Conservation (phyloP, 2,888 invertebrate species). For the Brachylomia viminalis region DNA sequence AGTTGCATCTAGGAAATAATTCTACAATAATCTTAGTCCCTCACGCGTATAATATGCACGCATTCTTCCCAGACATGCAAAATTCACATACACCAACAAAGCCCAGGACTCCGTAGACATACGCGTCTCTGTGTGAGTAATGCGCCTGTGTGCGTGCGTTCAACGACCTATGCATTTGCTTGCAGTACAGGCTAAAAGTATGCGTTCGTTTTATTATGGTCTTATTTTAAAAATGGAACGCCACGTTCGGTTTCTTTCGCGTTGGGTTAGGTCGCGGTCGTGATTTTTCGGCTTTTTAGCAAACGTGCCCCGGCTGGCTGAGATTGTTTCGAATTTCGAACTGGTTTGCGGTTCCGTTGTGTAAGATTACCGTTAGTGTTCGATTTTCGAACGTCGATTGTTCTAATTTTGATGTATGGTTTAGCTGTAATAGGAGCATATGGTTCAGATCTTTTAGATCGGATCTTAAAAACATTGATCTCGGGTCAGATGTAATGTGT, state of each 20-base stretch:
- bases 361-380: slow-evolving; percentile 75
- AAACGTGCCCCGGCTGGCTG: slow-evolving; percentile 51
- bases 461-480: slow-evolving; percentile 59
- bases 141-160: slow-evolving; percentile 82
- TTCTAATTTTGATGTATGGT: slow-evolving; percentile 65
- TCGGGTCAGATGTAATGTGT: slow-evolving; percentile 54
- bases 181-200: slow-evolving; percentile 90
- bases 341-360: slow-evolving; percentile 74
- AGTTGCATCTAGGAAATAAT: slow-evolving; percentile 89
- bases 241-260: slow-evolving; percentile 84
- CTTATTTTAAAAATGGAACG: slow-evolving; percentile 90
- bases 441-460: slow-evolving; percentile 50
- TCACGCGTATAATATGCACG: slow-evolving; percentile 85
- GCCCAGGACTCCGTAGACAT: slow-evolving; percentile 72
- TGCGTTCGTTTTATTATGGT: slow-evolving; percentile 90
- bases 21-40: slow-evolving; percentile 89
- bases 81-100: slow-evolving; percentile 84
- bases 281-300: slow-evolving; percentile 68
- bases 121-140: slow-evolving; percentile 73
- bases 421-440: slow-evolving; percentile 56
- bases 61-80: slow-evolving; percentile 90
- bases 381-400: slow-evolving; percentile 69
- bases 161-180: slow-evolving; percentile 90
- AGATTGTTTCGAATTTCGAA: slow-evolving; percentile 69
- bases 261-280: slow-evolving; percentile 88